Conservation (phyloP, 2,888 invertebrate species). For the Synanthedon tipuliformis region DNA sequence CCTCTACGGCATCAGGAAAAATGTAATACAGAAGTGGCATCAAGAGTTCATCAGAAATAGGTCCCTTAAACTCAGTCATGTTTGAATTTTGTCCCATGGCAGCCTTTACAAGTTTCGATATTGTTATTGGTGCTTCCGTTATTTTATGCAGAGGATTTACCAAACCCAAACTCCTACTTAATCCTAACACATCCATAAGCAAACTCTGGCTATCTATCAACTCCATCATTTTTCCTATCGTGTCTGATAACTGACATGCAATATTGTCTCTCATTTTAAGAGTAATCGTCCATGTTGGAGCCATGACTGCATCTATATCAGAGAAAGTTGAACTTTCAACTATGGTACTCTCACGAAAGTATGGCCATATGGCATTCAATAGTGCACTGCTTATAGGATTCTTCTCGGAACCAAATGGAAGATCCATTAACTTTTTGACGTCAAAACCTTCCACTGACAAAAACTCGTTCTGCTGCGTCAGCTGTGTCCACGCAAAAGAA, state of each 20-base stretch:
- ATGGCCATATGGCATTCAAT: slow-evolving; percentile 87
- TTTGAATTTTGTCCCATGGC: slow-evolving; percentile 61
- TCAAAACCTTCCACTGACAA: slow-evolving; percentile 61
- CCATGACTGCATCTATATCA: slow-evolving; percentile 84
- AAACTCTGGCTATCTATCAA: slow-evolving; percentile 68
- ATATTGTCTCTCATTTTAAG: slow-evolving; percentile 76
- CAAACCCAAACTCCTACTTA: slow-evolving; percentile 56
- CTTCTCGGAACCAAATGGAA: slow-evolving; percentile 88
- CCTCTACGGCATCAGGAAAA: slow-evolving; percentile 88
- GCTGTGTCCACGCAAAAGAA: slow-evolving; percentile 73
- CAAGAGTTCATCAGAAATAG: slow-evolving; percentile 80
- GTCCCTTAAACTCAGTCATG: slow-evolving; percentile 75
- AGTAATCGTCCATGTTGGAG: slow-evolving; percentile 83
- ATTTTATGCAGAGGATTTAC: slow-evolving; percentile 76
- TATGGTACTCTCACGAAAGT: slow-evolving; percentile 85
- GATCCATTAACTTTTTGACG: slow-evolving; percentile 53
- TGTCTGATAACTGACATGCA: slow-evolving; percentile 81
- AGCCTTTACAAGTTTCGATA: slow-evolving; percentile 68
- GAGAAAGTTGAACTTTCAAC: slow-evolving; percentile 89
- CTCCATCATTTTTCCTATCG: slow-evolving; percentile 77
- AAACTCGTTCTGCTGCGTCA: slow-evolving; percentile 49
- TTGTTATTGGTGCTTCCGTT: slow-evolving; percentile 82
- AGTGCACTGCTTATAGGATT: slow-evolving; percentile 84
- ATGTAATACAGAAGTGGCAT: slow-evolving; percentile 83
- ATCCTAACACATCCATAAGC: slow-evolving; percentile 58